Base-by-base conservation (phyloP, 1,140 invertebrate genomes). In the Microplitis demolitor region DNA sequence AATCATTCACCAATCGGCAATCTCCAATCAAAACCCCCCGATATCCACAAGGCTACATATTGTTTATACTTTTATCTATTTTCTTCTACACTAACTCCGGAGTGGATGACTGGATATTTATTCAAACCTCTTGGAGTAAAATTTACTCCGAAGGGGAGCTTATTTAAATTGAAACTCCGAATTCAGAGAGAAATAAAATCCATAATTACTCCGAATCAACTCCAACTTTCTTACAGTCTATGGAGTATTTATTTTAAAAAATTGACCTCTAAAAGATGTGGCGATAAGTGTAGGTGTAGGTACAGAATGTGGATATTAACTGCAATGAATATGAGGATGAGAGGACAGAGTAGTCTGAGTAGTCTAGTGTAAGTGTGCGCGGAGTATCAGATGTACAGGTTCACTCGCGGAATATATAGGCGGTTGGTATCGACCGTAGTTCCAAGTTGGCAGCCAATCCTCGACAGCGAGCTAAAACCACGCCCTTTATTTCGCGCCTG, bases 401-500 rank as follows among this genome's bases (percentile, higher is more conserved):
- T 45, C 39, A 9, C 16, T 50, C 34, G 34, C 78, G 77, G 71
- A 77, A 81, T 83, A 83, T 82, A 84, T 83, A 86, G 82, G 81
- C 81, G 80, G 79, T 82, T 79, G 79, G 80, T 87, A 87, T 87
- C 86, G 86, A 87, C 86, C 86, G 83, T 82, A 78, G 83, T 82
- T 80, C 82, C 84, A 85, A 86, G 81, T 85, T 85, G 78, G 81
- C 83, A 86, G 83, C 85, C 85, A 87, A 87, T 87, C 86, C 85
- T 84, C 82, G 83, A 74, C 82, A 79, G 80, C 83, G 82, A 82
- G 80, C 82, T 84, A 84, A 87, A 87, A 87, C 86, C 86, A 87
- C 86, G 86, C 86, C 86, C 86, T 87, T 87, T 85, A 86, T 87
- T 87, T 85, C 81, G 82, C 84, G 82, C 83, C 79, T 82, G 82